Conservation (phyloP, 2,888 invertebrate species). For the Homarus gammarus region DNA sequence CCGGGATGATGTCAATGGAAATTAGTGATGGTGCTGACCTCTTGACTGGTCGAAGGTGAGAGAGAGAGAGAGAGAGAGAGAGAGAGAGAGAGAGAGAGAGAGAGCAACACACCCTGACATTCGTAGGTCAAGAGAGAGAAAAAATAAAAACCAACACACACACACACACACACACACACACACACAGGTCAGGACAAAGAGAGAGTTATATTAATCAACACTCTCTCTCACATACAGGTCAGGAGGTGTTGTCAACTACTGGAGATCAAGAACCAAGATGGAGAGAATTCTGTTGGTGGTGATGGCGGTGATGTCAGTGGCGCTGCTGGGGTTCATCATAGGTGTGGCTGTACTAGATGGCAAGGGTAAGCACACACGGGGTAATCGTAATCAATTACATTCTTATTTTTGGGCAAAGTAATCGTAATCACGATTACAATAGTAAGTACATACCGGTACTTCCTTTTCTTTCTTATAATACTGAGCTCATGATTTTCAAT, state of each 20-base stretch:
- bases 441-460: too few relatives aligned
- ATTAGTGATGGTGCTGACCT: constrained; percentile 32
- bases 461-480: too few relatives aligned
- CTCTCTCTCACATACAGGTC: background rate
- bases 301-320: background rate
- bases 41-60: constrained; percentile 23
- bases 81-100: background rate
- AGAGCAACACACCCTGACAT: background rate
- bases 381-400: too few relatives aligned
- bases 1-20: constrained; percentile 31
- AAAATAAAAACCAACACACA: background rate
- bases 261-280: constrained; percentile 22
- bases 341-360: constrained; percentile 26
- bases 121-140: too few relatives aligned
- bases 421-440: too few relatives aligned
- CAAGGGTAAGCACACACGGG: constrained; percentile 31
- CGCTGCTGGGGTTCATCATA: constrained; percentile 36
- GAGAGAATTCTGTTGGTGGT: constrained; percentile 25
- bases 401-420: too few relatives aligned
- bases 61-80: background rate
- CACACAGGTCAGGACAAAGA: too few relatives aligned
- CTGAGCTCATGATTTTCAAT: too few relatives aligned
- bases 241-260: constrained; percentile 20
- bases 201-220: too few relatives aligned
- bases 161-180: background rate